Percentiles rank a stretch among this genome's conserved stretches.
Evolutionary conservation across 2,888 invertebrate genomes (phyloP).

Genomic region (Cheilosia vulpina): DNA sequence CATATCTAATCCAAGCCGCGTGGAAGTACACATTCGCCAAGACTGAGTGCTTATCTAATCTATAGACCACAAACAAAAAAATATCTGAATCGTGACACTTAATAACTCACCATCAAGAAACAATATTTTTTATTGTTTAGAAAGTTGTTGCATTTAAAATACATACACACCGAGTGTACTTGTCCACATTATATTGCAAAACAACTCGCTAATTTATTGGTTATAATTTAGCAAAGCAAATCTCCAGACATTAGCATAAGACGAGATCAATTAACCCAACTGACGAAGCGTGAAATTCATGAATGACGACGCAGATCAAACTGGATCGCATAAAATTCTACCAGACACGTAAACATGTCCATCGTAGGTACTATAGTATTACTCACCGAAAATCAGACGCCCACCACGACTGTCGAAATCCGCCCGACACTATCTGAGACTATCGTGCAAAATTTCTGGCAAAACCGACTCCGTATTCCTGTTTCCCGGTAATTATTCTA

Average conservation of each 20-base stretch:
- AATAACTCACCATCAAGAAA: background rate
- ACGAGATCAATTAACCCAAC: background rate
- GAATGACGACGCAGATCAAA: background rate
- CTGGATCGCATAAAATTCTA: background rate
- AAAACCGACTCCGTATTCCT: background rate
- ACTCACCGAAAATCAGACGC: background rate
- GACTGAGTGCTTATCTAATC: background rate
- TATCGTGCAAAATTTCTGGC: background rate
- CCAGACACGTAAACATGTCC: background rate
- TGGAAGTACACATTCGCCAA: background rate
- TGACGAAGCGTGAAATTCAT: background rate
- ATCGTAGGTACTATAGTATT: background rate
- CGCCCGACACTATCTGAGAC: background rate
- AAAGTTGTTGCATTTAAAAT: background rate
- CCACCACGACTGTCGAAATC: background rate
- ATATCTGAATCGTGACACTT: background rate
- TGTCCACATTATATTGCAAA: background rate
- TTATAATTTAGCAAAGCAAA: background rate
- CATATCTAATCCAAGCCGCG: constrained; percentile 2
- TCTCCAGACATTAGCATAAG: background rate
- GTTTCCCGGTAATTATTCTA: background rate
- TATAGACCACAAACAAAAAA: background rate
- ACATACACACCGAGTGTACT: background rate
- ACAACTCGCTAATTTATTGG: background rate
- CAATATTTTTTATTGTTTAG: background rate